Evolutionary conservation across 2,797 vertebrate species (phyloP).

Genomic region (Chrosomus eos): DNA sequence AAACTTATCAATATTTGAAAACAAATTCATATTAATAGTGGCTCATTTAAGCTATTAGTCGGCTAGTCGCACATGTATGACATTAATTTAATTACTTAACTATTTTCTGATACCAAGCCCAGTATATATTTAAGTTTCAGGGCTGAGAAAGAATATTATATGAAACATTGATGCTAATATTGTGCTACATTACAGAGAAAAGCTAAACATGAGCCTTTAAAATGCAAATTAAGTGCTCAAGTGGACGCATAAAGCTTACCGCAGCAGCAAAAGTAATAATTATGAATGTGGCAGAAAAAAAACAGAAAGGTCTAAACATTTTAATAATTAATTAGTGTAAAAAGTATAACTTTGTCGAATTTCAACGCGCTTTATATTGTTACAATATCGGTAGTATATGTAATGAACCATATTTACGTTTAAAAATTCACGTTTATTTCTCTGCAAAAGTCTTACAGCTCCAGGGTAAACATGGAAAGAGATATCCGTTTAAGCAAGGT

Average conservation of each 20-base stretch:
- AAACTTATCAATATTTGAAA: neutral
- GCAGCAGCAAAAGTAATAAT: neutral
- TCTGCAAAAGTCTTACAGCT: no score
- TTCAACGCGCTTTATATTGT: no score
- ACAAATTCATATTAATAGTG: neutral
- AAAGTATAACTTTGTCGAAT: no score
- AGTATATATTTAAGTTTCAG: neutral
- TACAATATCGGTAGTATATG: no score
- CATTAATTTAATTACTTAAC: neutral
- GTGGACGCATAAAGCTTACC: no score
- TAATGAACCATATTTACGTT: no score
- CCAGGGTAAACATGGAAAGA: neutral
- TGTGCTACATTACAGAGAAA: neutral
- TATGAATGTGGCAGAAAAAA: neutral
- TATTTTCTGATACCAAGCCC: no score
- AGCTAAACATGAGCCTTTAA: no score
- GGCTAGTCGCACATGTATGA: neutral
- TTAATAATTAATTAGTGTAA: no score
- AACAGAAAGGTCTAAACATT: neutral
- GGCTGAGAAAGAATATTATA: neutral
- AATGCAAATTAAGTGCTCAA: no score
- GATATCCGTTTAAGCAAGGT: slow-evolving; percentile 41
- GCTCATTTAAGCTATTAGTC: neutral
- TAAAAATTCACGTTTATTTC: no score
- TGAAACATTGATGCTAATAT: neutral